Percentiles rank a stretch among this genome's conserved stretches.
Conservation (phyloP, 2,113 vertebrate species). For the Mobula birostris region DNA sequence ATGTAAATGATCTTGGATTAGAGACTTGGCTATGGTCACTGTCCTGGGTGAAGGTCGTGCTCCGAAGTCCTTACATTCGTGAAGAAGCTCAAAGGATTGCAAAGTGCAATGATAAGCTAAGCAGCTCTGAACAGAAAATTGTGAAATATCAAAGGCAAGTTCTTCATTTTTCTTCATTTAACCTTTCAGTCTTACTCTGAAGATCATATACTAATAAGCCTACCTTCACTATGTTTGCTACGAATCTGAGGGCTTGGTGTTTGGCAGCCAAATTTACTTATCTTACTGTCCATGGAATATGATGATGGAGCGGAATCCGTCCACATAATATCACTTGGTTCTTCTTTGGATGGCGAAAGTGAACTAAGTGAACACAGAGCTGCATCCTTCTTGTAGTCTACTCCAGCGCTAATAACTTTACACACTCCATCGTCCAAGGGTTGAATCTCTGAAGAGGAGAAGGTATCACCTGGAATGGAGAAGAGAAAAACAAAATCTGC, state of each 20-base stretch:
- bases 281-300: constrained; percentile 10
- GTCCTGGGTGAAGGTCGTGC: neutral
- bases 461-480: neutral
- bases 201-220: neutral
- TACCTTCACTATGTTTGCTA: constrained; percentile 2
- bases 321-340: neutral
- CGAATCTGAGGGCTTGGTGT: neutral
- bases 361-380: too few relatives aligned
- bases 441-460: neutral
- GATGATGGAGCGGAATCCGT: neutral
- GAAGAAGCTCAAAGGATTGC: neutral
- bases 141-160: neutral
- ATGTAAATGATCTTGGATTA: neutral
- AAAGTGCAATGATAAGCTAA: neutral
- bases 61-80: neutral
- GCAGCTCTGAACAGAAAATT: neutral
- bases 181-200: neutral
- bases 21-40: neutral
- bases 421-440: neutral
- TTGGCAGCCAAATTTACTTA: constrained; percentile 27
- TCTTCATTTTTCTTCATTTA: neutral
- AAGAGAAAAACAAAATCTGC: neutral
- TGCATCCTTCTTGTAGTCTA: neutral
- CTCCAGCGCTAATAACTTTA: neutral
- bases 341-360: neutral